A percentile compares a stretch with the other conserved stretches of the same genome.
These are phyloP conservation scores for Drosophila virilis DNA, from an alignment of 1,140 invertebrate species.

Conservation along the genomic window DNA sequence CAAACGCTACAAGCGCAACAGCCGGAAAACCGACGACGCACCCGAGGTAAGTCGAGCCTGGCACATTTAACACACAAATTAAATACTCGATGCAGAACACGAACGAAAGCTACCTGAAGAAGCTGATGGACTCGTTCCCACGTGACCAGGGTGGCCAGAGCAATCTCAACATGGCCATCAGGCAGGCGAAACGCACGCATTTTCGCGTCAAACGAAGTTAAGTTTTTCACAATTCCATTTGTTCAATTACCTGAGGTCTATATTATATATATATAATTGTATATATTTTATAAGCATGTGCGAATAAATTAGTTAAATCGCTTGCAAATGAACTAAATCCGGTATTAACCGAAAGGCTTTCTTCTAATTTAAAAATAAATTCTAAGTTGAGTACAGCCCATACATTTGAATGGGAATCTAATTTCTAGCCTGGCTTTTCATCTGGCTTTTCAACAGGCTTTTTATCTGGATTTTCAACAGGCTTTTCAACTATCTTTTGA, in stretches of 20 bases:
- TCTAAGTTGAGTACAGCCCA: too few relatives aligned
- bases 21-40: slow-evolving; percentile 45
- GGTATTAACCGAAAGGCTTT: neutral
- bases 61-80: neutral
- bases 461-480: too few relatives aligned
- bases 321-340: neutral
- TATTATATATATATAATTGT: slow-evolving; percentile 4
- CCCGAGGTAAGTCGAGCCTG: slow-evolving; percentile 46
- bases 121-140: slow-evolving; percentile 70
- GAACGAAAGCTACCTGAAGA: slow-evolving; percentile 63
- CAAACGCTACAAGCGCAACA: slow-evolving; percentile 56
- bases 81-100: slow-evolving; percentile 39
- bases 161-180: slow-evolving; percentile 47
- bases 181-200: slow-evolving; percentile 34
- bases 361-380: neutral
- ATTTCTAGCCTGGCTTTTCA: too few relatives aligned
- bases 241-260: slow-evolving; percentile 14
- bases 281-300: slow-evolving; percentile 39
- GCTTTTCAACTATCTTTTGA: too few relatives aligned
- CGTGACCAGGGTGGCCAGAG: slow-evolving; percentile 58
- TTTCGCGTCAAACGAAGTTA: slow-evolving; percentile 63
- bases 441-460: too few relatives aligned
- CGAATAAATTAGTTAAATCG: slow-evolving; percentile 10
- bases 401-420: too few relatives aligned
- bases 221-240: slow-evolving; percentile 28